Conservation (phyloP, 2,797 vertebrate genomes). For the Denticeps clupeoides region DNA sequence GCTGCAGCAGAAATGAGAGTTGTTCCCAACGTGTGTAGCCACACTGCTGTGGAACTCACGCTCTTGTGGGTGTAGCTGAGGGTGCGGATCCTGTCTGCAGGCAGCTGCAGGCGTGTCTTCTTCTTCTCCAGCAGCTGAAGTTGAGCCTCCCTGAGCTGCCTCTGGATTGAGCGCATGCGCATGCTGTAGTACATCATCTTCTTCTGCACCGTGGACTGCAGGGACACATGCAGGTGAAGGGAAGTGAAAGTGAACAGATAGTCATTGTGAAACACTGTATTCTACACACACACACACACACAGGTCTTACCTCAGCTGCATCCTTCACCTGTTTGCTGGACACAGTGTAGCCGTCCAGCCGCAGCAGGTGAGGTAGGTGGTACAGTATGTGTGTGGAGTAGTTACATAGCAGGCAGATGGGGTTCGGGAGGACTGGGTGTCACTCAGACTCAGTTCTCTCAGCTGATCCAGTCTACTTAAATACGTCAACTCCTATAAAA, state of each 20-base stretch:
- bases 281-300: background rate
- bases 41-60: constrained; percentile 43
- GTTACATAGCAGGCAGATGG: constrained; percentile 76
- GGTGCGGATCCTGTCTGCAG: constrained; percentile 60
- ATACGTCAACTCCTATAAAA: constrained; percentile 65
- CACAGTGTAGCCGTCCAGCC: constrained; percentile 69
- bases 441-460: constrained; percentile 66
- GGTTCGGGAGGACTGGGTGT: constrained; percentile 69
- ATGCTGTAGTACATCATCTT: constrained; percentile 90
- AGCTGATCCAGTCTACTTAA: constrained; percentile 57
- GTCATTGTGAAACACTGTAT: no score
- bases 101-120: constrained; percentile 52
- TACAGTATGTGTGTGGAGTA: constrained; percentile 77
- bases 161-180: constrained; percentile 61
- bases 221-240: constrained; percentile 11
- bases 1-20: no score
- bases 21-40: background rate
- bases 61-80: constrained; percentile 62
- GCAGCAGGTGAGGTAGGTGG: constrained; percentile 71
- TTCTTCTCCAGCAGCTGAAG: constrained; percentile 59
- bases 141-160: constrained; percentile 54
- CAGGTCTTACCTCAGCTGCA: constrained; percentile 62
- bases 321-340: constrained; percentile 69
- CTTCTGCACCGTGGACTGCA: constrained; percentile 72
- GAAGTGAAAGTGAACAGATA: no score